Base-by-base conservation (phyloP, 30 jellyfish, hydroid and myxozoan species). In the Aurelia aurita region DNA sequence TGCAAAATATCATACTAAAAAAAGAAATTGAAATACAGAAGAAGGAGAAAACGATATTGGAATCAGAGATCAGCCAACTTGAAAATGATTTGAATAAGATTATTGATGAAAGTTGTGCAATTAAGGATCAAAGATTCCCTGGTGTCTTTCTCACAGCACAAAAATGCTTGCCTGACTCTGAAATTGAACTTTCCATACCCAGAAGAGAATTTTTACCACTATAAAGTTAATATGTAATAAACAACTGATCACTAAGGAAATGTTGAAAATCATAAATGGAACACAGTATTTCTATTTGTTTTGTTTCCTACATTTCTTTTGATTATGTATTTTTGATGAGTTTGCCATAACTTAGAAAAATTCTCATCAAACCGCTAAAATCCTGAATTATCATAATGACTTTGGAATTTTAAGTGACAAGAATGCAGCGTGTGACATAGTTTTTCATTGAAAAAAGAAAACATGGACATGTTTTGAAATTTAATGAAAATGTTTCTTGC, bases 11-110 rank as follows among this genome's bases (percentile, higher is more conserved):
- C 3, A 31, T 58, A 27, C 63, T 74, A 4, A 76, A 64, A 62
- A 67, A 49, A 35, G 95, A 85, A 51, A 76, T 74, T 34, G 95
- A 85, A 46, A 76, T 74, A 3, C 89, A 85, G 70, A 76, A 16
- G 32, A 12, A 10, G 0, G 95, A 85, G 62, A 57, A 62, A 28
- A 66, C 39, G 8, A 32, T 21, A 27, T 44, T 74, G 58, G 89
- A 85, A 51, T 18, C 7, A 18, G 95, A 85, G 58, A 76, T 59
- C 14, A 1, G 29, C 14, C 69, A 59, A 23, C 34, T 74, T 49
- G 95, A 74, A 79, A 54, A 65, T 15, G 69, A 85, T 35, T 53
- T 74, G 23, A 44, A 54, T 43, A 35, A 22, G 23, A 64, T 65
- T 11, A 65, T 74, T 23, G 79, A 72, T 16, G 75, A 49, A 22